These are phyloP conservation scores for Cheilosia scutellata DNA, from an alignment of 2,888 invertebrate species.

Conservation along the genomic window DNA sequence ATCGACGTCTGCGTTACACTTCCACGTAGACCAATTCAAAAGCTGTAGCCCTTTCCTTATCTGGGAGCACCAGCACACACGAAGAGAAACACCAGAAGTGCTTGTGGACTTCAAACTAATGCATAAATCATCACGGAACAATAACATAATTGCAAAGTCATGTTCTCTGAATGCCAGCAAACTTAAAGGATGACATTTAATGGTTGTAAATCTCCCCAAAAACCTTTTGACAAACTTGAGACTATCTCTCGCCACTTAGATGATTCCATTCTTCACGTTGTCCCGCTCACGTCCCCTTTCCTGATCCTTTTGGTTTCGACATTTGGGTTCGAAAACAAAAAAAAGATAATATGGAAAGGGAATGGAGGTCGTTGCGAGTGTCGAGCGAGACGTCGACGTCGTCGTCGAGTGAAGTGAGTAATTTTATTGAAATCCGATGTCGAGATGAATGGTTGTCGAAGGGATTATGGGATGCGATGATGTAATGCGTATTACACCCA, in stretches of 20 bases:
- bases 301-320: slow-evolving; percentile 8
- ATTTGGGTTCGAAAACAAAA: background rate
- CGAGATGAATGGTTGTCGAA: slow-evolving; percentile 59
- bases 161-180: slow-evolving; percentile 70
- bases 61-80: slow-evolving; percentile 45
- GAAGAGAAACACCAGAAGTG: slow-evolving; percentile 47
- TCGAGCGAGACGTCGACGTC: background rate
- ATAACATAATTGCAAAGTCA: slow-evolving; percentile 76
- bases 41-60: slow-evolving; percentile 42
- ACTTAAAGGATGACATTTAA: slow-evolving; percentile 74
- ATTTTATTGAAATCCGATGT: slow-evolving; percentile 70
- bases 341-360: background rate
- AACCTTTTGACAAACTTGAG: slow-evolving; percentile 72
- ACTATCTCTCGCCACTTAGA: slow-evolving; percentile 67
- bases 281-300: slow-evolving; percentile 11
- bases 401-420: slow-evolving; percentile 39
- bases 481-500: slow-evolving; percentile 57
- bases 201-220: slow-evolving; percentile 73
- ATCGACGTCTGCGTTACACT: slow-evolving; percentile 18
- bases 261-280: slow-evolving; percentile 49
- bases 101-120: slow-evolving; percentile 70
- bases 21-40: slow-evolving; percentile 10
- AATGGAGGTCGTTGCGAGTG: slow-evolving; percentile 29
- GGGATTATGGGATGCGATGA: slow-evolving; percentile 53
- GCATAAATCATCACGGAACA: slow-evolving; percentile 74